Evolutionary conservation across 2,888 invertebrate genomes (phyloP), one percentile per base, ranked within the genome.

Genomic region (Latheticus oryzae): DNA sequence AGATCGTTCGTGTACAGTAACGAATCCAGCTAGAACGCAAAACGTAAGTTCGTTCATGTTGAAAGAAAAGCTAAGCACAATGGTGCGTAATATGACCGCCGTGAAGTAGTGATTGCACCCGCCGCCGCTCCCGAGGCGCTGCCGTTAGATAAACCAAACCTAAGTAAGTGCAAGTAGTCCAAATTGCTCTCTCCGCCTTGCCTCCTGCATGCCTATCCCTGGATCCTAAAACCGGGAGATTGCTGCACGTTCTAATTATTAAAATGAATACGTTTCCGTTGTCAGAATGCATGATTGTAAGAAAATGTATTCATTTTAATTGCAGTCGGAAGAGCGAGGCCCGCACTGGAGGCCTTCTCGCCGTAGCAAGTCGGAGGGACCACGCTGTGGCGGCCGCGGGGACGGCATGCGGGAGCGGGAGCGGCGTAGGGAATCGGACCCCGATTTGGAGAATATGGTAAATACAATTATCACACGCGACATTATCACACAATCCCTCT

Each of bases 351-450:
- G 86, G 70, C 86, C 87, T 69, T 88, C 88, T 64, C 81, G 89
- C 62, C 86, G 90, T 76, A 90, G 89, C 85, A 89, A 89, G 83
- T 90, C 90, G 40, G 90, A 89, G 76, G 90, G 90, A 53, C 90
- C 89, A 54, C 71, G 77, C 65, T 65, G 70, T 50, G 66, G 50
- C 60, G 52, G 51, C 72, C 66, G 66, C 62, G 70, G 68, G 65
- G 70, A 72, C 68, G 71, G 61, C 61, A 64, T 68, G 61, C 64
- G 68, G 70, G 68, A 74, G 67, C 69, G 73, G 72, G 76, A 77
- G 69, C 75, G 75, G 63, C 75, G 78, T 62, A 73, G 78, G 69
- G 78, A 78, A 69, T 78, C 78, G 62, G 77, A 78, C 69, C 76
- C 78, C 68, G 78, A 77, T 67, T 68, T 76, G 72, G 77, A 78